phyloP scores from a whole-genome alignment of 2,113 vertebrate genomes.

The Petroica traversi region DNA sequence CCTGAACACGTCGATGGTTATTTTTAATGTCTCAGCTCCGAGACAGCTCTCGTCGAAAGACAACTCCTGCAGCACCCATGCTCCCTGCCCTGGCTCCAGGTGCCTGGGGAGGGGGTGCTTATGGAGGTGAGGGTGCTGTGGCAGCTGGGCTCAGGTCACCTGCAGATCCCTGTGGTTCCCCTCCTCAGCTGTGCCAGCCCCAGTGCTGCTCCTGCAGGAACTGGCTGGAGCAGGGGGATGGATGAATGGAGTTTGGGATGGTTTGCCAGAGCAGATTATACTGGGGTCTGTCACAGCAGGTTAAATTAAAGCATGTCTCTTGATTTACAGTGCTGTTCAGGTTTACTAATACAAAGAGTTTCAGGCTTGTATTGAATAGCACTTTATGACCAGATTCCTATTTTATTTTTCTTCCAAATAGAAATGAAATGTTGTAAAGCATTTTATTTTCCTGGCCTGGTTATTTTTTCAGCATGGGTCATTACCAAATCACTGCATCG shows the following conservation, averaged over 20 bases:
- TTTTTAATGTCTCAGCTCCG: slow-evolving; percentile 2
- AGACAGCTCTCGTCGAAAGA: not conserved
- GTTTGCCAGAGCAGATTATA: not conserved
- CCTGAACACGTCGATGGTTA: not conserved
- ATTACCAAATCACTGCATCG: not conserved
- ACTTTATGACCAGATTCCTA: not conserved
- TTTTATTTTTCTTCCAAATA: not conserved
- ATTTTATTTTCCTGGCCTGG: not conserved
- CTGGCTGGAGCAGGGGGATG: accelerated
- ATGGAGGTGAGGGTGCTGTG: not conserved
- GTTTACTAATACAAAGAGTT: not conserved
- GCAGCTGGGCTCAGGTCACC: accelerated
- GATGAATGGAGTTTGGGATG: not conserved
- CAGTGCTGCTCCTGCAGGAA: accelerated
- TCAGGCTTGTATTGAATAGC: not conserved
- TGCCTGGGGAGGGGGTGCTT: accelerated
- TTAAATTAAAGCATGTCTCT: accelerated
- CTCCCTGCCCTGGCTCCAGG: not conserved
- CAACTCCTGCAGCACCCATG: not conserved
- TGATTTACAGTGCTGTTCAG: not conserved
- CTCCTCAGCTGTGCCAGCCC: accelerated
- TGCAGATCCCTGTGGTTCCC: accelerated
- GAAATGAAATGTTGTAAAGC: not conserved
- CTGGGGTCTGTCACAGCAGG: not conserved
- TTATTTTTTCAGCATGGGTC: not conserved